Percentiles rank a stretch among this genome's conserved stretches.
phyloP scores from a whole-genome alignment of 2,797 vertebrate species.

The Triplophysa bombifrons region DNA sequence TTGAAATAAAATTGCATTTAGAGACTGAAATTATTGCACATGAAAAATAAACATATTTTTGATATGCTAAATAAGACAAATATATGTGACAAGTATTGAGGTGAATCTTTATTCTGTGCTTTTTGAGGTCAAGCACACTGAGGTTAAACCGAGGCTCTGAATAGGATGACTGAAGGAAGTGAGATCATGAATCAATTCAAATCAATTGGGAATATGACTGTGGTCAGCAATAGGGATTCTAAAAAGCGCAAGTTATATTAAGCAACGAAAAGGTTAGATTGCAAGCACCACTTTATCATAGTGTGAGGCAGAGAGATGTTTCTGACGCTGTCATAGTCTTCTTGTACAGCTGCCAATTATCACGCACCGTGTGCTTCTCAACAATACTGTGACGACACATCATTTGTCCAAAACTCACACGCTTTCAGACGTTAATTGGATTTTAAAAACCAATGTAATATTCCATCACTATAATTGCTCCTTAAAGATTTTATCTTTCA shows the following conservation, averaged over 20 bases:
- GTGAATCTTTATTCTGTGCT: too few relatives aligned
- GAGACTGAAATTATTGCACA: too few relatives aligned
- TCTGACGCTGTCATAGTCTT: conserved; percentile 64
- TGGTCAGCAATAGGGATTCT: conserved; percentile 61
- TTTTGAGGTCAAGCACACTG: too few relatives aligned
- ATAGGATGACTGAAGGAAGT: background rate
- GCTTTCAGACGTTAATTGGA: conserved; percentile 81
- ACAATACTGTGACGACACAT: conserved; percentile 76
- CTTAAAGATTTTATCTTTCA: conserved; percentile 71
- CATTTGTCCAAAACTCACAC: conserved; percentile 74
- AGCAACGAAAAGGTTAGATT: conserved; percentile 47
- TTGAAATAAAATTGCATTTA: too few relatives aligned
- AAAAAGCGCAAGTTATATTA: conserved; percentile 53
- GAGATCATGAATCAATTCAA: conserved; percentile 38
- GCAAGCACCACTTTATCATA: conserved; percentile 71
- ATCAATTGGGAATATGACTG: conserved; percentile 34
- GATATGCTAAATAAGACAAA: too few relatives aligned
- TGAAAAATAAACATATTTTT: too few relatives aligned
- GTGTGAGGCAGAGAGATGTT: conserved; percentile 60
- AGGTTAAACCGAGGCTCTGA: too few relatives aligned
- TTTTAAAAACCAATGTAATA: conserved; percentile 81
- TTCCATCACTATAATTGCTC: conserved; percentile 75
- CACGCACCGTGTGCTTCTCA: conserved; percentile 73
- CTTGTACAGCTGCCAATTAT: conserved; percentile 77
- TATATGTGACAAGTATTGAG: too few relatives aligned